Percentiles rank a stretch among this genome's conserved stretches.
Evolutionary conservation across 2,113 vertebrate species (phyloP).

Genomic region (Spea multiplicata): DNA sequence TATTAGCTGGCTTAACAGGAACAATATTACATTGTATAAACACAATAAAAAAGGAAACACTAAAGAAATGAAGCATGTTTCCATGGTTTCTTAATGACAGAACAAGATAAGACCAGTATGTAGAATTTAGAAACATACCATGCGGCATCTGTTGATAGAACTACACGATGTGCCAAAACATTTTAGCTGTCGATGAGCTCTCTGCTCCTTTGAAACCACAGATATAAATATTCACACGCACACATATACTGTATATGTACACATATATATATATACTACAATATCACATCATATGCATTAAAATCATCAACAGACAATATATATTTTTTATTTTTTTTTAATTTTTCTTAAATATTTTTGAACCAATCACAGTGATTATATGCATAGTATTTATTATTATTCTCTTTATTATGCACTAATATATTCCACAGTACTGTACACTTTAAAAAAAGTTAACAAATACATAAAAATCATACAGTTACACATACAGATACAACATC

Average conservation of each 20-base stretch:
- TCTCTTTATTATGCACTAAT: too few species aligned
- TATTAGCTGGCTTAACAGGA: background rate
- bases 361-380: too few species aligned
- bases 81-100: slow-evolving; percentile 10
- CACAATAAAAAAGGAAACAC: background rate
- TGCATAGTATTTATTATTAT: too few species aligned
- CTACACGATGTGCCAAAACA: background rate
- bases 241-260: too few species aligned
- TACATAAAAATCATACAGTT: too few species aligned
- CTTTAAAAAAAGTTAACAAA: too few species aligned
- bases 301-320: too few species aligned
- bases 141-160: slow-evolving; percentile 12
- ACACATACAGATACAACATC: too few species aligned
- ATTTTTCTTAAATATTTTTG: too few species aligned
- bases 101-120: slow-evolving; percentile 15
- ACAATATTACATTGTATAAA: background rate
- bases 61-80: slow-evolving; percentile 2
- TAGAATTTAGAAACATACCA: slow-evolving; percentile 25
- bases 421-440: too few species aligned
- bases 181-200: background rate
- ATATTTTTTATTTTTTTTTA: too few species aligned
- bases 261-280: background rate
- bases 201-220: background rate
- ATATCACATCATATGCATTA: background rate
- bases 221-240: background rate